Evolutionary conservation across 2,797 vertebrate species (phyloP), one percentile per base, ranked within the genome.

Genomic region (Acomys russatus): DNA sequence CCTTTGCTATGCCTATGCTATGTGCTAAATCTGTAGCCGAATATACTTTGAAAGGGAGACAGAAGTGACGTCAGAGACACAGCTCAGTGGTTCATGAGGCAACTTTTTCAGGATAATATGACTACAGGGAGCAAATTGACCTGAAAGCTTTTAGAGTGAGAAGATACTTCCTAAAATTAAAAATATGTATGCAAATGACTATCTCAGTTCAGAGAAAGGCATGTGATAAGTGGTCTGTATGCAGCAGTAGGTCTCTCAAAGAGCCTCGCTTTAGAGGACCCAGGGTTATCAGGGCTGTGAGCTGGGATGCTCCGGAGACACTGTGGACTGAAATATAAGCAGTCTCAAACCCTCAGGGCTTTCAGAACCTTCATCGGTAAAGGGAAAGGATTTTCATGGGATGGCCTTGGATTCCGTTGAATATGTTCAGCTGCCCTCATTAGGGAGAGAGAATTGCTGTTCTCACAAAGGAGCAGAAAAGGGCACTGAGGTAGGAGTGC

Each of bases 101-200:
- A 91, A 74, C 17, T 63, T 96, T 80, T 28, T 86, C 20, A 73
- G 78, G 35, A 18, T 90, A n/a, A 38, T 84, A 38, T 85, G 20
- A 88, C 6, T 35, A 1, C 17, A 80, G 9, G 0, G 23, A 74
- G 30, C 76, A 80, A 56, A 94, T 71, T 73, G 84, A 88, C 63
- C 33, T 78, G 30, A 15, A 18, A 68, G 66, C 14, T 92, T 95
- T 93, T 93, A 78, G 23, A 56, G 38, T 85, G 8, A 88, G 95
- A 94, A 68, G 23, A 68, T 35, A 90, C 91, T 79, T 91, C 76
- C 54, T 77, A 79, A 51, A 92, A 79, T 71, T 51, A 90, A 91
- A 85, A 51, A 91, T 64, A 17, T 15, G 1, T 17, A 33, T 18
- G 30, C 38, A 25, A 91, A 79, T 38, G 17, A 84, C 79, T 14